These are phyloP conservation scores for Halcyon smyrnensis DNA, from an alignment of 2,797 vertebrate species.

Conservation along the genomic window DNA sequence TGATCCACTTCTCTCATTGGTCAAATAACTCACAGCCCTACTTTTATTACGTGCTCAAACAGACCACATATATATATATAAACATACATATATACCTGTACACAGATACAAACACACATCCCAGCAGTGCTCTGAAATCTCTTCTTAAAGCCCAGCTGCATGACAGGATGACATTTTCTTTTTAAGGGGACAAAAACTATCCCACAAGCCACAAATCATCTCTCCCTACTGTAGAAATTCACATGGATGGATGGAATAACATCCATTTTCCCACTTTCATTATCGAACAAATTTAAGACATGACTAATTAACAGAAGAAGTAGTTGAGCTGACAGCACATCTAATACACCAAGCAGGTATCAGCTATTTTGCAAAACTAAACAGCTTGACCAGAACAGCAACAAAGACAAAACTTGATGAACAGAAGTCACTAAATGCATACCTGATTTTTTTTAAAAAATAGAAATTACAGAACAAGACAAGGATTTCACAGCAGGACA, in stretches of 20 bases:
- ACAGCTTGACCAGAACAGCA: not conserved
- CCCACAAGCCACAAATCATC: not conserved
- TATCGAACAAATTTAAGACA: not conserved
- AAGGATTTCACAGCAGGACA: not conserved
- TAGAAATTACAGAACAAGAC: too few species aligned
- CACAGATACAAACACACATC: not conserved
- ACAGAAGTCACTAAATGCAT: not conserved
- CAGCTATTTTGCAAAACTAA: not conserved
- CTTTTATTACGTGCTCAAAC: not conserved
- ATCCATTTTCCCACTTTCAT: not conserved
- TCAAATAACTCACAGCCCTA: not conserved
- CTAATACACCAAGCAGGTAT: not conserved
- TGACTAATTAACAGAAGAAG: not conserved
- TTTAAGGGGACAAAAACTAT: not conserved
- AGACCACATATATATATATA: too few species aligned
- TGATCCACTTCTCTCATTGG: not conserved
- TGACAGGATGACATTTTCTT: not conserved
- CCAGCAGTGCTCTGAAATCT: not conserved
- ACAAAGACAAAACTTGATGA: not conserved
- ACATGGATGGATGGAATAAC: not conserved
- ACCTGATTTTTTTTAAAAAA: not conserved
- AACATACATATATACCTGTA: too few species aligned
- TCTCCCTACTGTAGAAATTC: not conserved
- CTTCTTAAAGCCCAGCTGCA: not conserved
- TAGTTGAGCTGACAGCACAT: not conserved